Evolutionary conservation across 2,888 invertebrate genomes (phyloP).

Genomic region (Argyresthia goedartella): DNA sequence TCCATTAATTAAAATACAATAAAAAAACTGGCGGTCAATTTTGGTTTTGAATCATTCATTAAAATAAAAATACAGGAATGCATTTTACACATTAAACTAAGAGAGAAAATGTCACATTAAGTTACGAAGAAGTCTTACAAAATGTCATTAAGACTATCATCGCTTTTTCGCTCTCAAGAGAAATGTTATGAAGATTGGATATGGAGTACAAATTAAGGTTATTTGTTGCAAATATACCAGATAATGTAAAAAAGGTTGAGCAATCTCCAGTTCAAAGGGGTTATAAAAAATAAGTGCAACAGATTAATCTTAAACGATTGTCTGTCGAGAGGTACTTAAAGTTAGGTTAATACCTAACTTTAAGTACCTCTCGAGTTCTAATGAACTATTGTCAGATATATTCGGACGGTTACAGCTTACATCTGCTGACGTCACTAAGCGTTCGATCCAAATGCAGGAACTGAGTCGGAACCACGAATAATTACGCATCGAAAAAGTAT

Average conservation of each 20-base stretch:
- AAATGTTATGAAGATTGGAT: not conserved
- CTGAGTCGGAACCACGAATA: no score
- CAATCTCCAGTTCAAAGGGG: not conserved
- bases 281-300: not conserved
- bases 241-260: not conserved
- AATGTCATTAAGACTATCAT: not conserved
- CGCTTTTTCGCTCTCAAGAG: no score
- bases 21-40: constrained; percentile 45
- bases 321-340: not conserved
- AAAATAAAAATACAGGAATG: constrained; percentile 21
- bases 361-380: constrained; percentile 6
- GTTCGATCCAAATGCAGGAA: constrained; percentile 32
- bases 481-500: constrained; percentile 6
- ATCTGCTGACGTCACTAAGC: constrained; percentile 42
- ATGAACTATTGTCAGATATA: no score
- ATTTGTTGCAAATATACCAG: not conserved
- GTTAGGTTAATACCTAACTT: not conserved
- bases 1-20: constrained; percentile 18
- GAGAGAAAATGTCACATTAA: constrained; percentile 13
- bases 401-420: constrained; percentile 36
- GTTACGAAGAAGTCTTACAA: constrained; percentile 8
- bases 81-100: constrained; percentile 17
- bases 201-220: not conserved
- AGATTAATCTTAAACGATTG: not conserved
- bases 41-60: constrained; percentile 32